These are phyloP conservation scores for Oxyruncus cristatus DNA, from an alignment of 2,113 vertebrate genomes.

Conservation along the genomic window DNA sequence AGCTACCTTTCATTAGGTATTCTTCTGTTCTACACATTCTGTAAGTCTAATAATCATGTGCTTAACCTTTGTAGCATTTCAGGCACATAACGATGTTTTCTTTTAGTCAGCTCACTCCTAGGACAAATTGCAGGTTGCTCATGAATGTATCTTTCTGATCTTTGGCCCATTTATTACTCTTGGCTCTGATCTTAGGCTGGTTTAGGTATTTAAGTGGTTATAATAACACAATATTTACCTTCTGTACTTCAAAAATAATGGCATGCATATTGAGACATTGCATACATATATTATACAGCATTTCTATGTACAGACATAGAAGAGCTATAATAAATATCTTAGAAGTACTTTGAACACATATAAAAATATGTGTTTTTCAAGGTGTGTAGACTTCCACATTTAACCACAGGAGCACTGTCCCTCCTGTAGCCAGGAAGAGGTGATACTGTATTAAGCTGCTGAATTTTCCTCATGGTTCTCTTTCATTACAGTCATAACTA, in stretches of 20 bases:
- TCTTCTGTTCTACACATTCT: background rate
- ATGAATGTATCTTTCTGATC: background rate
- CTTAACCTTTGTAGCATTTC: background rate
- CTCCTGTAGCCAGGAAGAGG: background rate
- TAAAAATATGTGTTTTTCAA: background rate
- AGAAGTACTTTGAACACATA: background rate
- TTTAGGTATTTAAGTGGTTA: background rate
- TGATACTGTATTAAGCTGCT: background rate
- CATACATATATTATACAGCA: background rate
- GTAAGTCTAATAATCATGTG: background rate
- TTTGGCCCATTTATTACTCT: background rate
- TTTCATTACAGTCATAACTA: background rate
- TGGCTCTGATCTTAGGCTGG: background rate
- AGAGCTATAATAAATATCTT: background rate
- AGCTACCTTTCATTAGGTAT: background rate
- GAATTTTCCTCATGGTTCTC: background rate
- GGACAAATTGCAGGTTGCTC: background rate
- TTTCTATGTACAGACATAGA: background rate
- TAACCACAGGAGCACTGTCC: background rate
- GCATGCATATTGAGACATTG: background rate
- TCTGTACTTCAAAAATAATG: background rate
- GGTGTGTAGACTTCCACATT: background rate
- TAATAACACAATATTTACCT: background rate
- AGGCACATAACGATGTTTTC: background rate
- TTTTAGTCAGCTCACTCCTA: background rate